Evolutionary conservation across 2,113 vertebrate genomes (phyloP), one percentile per base, ranked within the genome.

Genomic region (Lasiurus cinereus): DNA sequence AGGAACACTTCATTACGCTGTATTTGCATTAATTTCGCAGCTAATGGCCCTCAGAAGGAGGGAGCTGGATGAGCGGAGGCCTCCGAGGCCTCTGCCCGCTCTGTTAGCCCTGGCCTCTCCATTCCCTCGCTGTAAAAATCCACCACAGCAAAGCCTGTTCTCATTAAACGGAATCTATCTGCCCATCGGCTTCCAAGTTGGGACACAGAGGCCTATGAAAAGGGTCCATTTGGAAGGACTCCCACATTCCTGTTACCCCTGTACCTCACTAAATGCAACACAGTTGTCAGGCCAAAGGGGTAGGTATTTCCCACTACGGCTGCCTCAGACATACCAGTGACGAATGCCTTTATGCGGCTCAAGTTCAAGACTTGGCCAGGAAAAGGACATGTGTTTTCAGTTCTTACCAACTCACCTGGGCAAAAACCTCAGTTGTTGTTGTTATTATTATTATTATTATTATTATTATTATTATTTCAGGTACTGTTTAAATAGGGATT

Each of bases 1-100:
- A 95, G 88, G 92, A 95, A 92, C 77, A 92, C 96, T 96, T 97
- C 85, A 95, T 96, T 97, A 97, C 95, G 78, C 59, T 85, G 22
- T 46, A 95, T 94, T 96, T 95, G 88, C 92, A 94, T 96, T 95
- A 95, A 95, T 94, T 96, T 96, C 72, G 77, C 82, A 46, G 84
- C 73, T 86, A 96, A 94, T 96, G 73, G 50, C 74, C 62, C 84
- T 93, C 88, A 86, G 90, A 96, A 95, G 82, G 93, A 83, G 50
- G 94, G 21, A 83, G n/a, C 82, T 92, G 16, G 24, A 94, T 96
- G 67, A 91, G 67, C 62, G 59, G 84, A 94, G 92, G 90, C 83
- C 90, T 95, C 94, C 83, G 11, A 93, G 78, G 77, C 95, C 88
- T 80, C 93, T 90, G 39, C 74, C 56, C 0, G 0, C 62, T 78